These are phyloP conservation scores for Phocides pigmalion DNA, from an alignment of 1,140 invertebrate genomes.

Conservation along the genomic window DNA sequence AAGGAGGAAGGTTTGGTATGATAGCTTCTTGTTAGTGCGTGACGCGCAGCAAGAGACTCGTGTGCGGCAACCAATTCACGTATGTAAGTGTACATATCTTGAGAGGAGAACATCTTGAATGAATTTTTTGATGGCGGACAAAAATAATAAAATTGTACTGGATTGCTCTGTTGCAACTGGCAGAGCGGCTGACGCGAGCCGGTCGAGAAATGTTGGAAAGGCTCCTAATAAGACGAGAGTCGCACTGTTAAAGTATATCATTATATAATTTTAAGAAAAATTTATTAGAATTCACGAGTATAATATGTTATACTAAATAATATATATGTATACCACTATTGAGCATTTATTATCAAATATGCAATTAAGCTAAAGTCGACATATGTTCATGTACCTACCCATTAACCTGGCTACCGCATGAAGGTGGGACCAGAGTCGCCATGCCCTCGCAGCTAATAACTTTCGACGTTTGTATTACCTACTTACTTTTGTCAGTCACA, in stretches of 20 bases:
- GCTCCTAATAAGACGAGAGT: conserved; percentile 23
- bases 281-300: conserved; percentile 44
- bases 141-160: conserved; percentile 9
- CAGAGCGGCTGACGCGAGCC: conserved; percentile 21
- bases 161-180: background rate
- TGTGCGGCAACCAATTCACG: conserved; percentile 9
- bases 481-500: conserved; percentile 7
- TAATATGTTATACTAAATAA: conserved; percentile 36
- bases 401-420: conserved; percentile 21
- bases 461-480: background rate
- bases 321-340: conserved; percentile 41
- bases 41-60: background rate
- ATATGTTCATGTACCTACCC: conserved; percentile 20
- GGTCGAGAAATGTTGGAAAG: conserved; percentile 5
- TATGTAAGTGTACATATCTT: conserved; percentile 46
- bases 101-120: conserved; percentile 37
- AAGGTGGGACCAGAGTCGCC: conserved; percentile 29
- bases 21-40: conserved; percentile 7
- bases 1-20: background rate
- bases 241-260: conserved; percentile 48
- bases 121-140: background rate
- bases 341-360: conserved; percentile 39
- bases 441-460: conserved; percentile 5
- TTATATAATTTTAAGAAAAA: conserved; percentile 47
- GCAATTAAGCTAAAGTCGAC: conserved; percentile 35